Evolutionary conservation across 1,140 invertebrate species (phyloP).

Genomic region (Drosophila paulistorum): DNA sequence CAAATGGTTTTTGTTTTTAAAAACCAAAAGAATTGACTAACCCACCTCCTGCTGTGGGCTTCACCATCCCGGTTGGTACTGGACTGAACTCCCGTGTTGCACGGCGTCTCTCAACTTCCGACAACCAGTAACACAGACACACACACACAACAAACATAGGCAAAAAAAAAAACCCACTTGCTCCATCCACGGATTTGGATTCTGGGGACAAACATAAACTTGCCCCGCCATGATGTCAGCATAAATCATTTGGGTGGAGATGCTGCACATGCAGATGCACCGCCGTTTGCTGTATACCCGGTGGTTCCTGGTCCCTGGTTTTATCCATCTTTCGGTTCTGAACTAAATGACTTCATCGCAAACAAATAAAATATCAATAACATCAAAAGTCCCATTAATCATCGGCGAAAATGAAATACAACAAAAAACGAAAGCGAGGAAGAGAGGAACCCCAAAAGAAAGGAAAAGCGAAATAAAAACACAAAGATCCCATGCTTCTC

Average conservation of each 20-base stretch:
- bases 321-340: not conserved
- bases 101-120: too few relatives aligned
- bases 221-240: conserved; percentile 9
- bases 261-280: not conserved
- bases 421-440: not conserved
- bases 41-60: not conserved
- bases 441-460: not conserved
- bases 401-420: conserved; percentile 29
- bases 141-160: too few relatives aligned
- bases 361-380: conserved; percentile 78
- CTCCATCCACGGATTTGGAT: not conserved
- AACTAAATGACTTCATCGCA: conserved; percentile 69
- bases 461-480: not conserved
- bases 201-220: conserved; percentile 14
- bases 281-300: too few relatives aligned
- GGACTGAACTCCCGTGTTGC: too few relatives aligned
- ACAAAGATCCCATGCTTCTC: not conserved
- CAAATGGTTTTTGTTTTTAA: too few relatives aligned
- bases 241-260: conserved; percentile 23
- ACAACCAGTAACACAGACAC: too few relatives aligned
- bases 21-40: not conserved
- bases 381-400: conserved; percentile 71
- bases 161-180: not conserved
- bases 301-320: too few relatives aligned
- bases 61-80: too few relatives aligned